phyloP scores from a whole-genome alignment of 2,888 invertebrate species.

The Eumacrocentrus americanus region DNA sequence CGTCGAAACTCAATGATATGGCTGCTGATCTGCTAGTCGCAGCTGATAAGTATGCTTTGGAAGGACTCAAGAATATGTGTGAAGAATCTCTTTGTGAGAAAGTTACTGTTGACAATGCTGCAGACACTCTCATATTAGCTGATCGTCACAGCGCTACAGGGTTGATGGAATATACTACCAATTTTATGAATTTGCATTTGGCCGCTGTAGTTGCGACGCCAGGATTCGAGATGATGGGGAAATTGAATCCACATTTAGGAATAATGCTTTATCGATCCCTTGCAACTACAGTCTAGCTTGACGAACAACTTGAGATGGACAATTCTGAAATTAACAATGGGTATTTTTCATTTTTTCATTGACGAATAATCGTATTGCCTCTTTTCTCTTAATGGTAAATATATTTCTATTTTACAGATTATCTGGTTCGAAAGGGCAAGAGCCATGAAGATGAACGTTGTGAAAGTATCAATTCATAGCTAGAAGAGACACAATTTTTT shows the following conservation, averaged over 20 bases:
- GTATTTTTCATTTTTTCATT: no score
- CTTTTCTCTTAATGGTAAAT: no score
- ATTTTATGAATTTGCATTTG: not conserved
- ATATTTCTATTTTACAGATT: no score
- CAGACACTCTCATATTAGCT: not conserved
- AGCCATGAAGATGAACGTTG: no score
- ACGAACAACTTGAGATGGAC: no score
- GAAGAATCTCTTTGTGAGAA: not conserved
- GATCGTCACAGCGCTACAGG: not conserved
- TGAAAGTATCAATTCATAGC: no score
- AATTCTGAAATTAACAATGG: no score
- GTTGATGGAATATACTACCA: not conserved
- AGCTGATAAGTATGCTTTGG: slow-evolving; percentile 13
- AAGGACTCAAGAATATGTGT: slow-evolving; percentile 10
- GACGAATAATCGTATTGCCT: no score
- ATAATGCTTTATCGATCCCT: not conserved
- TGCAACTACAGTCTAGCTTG: no score
- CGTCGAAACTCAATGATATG: no score
- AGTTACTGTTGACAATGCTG: slow-evolving; percentile 8
- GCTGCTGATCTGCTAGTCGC: slow-evolving; percentile 1
- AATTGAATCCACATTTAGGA: not conserved
- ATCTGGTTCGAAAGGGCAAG: no score
- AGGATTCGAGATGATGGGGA: not conserved
- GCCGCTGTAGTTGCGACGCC: not conserved
- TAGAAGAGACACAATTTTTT: no score